Conservation (phyloP, 2,113 vertebrate genomes). For the Elachura formosa region DNA sequence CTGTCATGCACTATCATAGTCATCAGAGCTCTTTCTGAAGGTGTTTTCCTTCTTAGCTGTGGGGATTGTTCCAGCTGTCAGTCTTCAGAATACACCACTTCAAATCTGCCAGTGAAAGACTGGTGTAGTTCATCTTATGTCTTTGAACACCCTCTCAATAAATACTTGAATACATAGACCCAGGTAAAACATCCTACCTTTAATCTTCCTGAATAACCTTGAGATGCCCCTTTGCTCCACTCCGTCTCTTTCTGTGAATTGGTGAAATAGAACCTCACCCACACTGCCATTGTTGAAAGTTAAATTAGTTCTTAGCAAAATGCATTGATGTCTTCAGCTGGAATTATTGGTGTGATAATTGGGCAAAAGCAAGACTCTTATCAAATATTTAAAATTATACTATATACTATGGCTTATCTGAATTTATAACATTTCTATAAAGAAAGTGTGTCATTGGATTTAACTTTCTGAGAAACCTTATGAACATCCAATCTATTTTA, state of each 20-base stretch:
- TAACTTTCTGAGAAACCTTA: constrained; percentile 6
- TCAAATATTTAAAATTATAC: constrained; percentile 16
- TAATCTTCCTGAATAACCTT: not conserved
- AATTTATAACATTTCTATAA: constrained; percentile 25
- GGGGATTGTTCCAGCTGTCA: not conserved
- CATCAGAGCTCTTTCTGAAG: not conserved
- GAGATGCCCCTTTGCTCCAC: not conserved
- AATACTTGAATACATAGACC: not conserved
- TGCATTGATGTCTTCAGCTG: not conserved
- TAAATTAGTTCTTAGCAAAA: not conserved
- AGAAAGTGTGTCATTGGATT: constrained; percentile 1
- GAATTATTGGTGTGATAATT: not conserved
- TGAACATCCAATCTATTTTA: constrained; percentile 14
- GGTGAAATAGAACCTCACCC: not conserved
- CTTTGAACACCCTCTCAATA: not conserved
- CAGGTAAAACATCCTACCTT: not conserved
- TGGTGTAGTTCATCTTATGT: not conserved
- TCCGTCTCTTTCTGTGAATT: not conserved
- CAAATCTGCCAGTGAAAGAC: not conserved
- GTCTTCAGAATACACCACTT: not conserved
- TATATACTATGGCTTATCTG: not conserved
- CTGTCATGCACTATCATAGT: not conserved
- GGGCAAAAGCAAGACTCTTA: not conserved
- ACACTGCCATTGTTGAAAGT: not conserved
- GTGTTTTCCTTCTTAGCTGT: not conserved